Evolutionary conservation across 2,888 invertebrate genomes (phyloP).

Genomic region (Parelbella ahira): DNA sequence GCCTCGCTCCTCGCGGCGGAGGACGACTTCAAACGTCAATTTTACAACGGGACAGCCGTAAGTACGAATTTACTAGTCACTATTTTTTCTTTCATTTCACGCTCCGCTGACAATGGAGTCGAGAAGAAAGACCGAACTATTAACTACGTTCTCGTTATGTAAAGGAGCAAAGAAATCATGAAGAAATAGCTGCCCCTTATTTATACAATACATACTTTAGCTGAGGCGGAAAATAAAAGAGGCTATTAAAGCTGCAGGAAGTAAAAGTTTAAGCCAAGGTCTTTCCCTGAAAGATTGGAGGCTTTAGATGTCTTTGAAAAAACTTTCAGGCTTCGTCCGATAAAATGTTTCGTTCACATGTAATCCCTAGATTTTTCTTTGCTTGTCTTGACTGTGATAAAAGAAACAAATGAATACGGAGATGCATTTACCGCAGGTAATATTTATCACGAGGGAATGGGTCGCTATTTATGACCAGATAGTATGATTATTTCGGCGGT

Average conservation of each 20-base stretch:
- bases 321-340: slow-evolving; percentile 56
- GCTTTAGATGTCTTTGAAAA: slow-evolving; percentile 61
- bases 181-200: slow-evolving; percentile 21
- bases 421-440: no score
- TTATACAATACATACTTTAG: slow-evolving; percentile 32
- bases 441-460: no score
- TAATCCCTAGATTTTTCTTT: slow-evolving; percentile 64
- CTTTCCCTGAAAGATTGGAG: slow-evolving; percentile 58
- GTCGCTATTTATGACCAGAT: slow-evolving; percentile 1
- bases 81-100: slow-evolving; percentile 20
- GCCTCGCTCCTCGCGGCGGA: slow-evolving; percentile 11
- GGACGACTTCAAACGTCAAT: slow-evolving; percentile 36
- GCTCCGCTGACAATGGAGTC: slow-evolving; percentile 15
- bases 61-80: slow-evolving; percentile 16
- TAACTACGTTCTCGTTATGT: slow-evolving; percentile 28
- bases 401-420: slow-evolving; percentile 26
- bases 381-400: slow-evolving; percentile 65
- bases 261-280: slow-evolving; percentile 56
- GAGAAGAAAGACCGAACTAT: slow-evolving; percentile 17
- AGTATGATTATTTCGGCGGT: background rate
- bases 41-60: slow-evolving; percentile 31
- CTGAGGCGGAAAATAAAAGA: slow-evolving; percentile 40
- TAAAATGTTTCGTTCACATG: slow-evolving; percentile 68
- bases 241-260: slow-evolving; percentile 54
- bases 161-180: slow-evolving; percentile 28